These are phyloP conservation scores for Andrena trimmerana DNA, from an alignment of 2,888 invertebrate genomes.

Conservation along the genomic window DNA sequence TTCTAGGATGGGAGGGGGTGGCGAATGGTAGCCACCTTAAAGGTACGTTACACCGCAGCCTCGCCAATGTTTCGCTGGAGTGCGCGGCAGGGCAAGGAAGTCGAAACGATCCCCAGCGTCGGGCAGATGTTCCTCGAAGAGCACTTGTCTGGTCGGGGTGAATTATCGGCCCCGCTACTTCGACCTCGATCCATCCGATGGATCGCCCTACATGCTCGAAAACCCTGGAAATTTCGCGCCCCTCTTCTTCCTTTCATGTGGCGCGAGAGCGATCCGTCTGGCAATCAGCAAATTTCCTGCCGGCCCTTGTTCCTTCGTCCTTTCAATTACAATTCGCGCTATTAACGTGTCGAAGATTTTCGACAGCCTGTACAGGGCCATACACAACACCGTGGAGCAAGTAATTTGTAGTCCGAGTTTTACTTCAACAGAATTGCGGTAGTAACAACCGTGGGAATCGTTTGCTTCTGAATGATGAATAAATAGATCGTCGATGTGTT, in stretches of 20 bases:
- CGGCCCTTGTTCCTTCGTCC: background rate
- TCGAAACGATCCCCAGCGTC: slow-evolving; percentile 10
- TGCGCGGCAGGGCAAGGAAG: slow-evolving; percentile 14
- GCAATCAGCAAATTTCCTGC: slow-evolving; percentile 36
- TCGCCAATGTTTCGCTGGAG: slow-evolving; percentile 37
- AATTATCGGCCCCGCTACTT: slow-evolving; percentile 63
- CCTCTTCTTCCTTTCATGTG: slow-evolving; percentile 40
- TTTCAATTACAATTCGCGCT: background rate
- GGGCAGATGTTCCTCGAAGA: slow-evolving; percentile 41
- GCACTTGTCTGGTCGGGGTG: slow-evolving; percentile 56
- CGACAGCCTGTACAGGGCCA: background rate
- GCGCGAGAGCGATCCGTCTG: slow-evolving; percentile 17
- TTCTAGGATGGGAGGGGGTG: background rate
- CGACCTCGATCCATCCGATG: slow-evolving; percentile 37
- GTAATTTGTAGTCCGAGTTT: too few species aligned
- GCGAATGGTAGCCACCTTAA: slow-evolving; percentile 14
- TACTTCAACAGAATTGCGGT: too few species aligned
- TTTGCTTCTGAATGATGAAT: too few species aligned
- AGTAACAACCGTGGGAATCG: too few species aligned
- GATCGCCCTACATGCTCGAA: slow-evolving; percentile 25
- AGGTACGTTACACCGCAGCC: slow-evolving; percentile 35
- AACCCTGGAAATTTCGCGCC: slow-evolving; percentile 52
- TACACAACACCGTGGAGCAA: too few species aligned
- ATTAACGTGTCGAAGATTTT: background rate
- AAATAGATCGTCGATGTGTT: too few species aligned